Percentiles rank a stretch among this genome's conserved stretches.
Conservation (phyloP, 2,113 vertebrate species). For the Oceanites oceanicus region DNA sequence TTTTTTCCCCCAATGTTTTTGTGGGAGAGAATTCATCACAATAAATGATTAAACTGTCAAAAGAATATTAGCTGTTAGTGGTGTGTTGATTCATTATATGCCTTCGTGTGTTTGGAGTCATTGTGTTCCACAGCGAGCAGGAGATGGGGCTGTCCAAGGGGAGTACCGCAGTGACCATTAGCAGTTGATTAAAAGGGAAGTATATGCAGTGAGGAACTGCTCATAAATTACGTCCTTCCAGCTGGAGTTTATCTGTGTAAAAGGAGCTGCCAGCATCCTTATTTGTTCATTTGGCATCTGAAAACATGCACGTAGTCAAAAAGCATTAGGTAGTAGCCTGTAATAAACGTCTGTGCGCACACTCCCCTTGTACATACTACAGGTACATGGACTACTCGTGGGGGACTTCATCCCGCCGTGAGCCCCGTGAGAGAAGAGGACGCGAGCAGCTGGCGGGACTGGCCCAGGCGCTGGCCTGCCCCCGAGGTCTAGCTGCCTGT, state of each 20-base stretch:
- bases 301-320: background rate
- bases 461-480: background rate
- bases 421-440: background rate
- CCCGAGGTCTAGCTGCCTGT: background rate
- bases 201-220: background rate
- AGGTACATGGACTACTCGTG: rapidly evolving
- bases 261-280: background rate
- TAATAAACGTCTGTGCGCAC: background rate
- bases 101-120: background rate
- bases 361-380: rapidly evolving
- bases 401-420: rapidly evolving
- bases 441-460: background rate
- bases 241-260: background rate
- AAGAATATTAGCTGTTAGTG: conserved; percentile 50
- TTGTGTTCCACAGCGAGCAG: background rate
- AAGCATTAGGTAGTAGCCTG: background rate
- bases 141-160: conserved; percentile 34
- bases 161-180: conserved; percentile 34
- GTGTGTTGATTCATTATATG: conserved; percentile 26
- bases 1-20: background rate
- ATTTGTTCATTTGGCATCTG: background rate
- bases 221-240: conserved; percentile 42
- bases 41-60: conserved; percentile 46
- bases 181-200: conserved; percentile 43
- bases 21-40: conserved; percentile 22